Conservation (phyloP, 2,888 invertebrate species). For the Elgonia sp. region DNA sequence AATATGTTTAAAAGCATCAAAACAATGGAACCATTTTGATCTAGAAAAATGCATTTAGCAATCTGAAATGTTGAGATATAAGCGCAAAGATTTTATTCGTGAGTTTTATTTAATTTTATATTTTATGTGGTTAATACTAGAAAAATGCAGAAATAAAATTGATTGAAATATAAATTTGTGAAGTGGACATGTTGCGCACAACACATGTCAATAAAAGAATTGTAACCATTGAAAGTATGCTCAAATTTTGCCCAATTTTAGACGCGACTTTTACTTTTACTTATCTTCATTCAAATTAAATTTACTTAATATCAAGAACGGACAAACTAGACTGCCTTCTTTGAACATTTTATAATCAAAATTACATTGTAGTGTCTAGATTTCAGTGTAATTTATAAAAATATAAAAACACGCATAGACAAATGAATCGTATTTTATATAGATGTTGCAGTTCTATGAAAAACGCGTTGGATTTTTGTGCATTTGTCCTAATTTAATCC, state of each 20-base stretch:
- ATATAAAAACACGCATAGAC: conserved; percentile 33
- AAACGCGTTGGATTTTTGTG: conserved; percentile 1
- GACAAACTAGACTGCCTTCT: conserved; percentile 32
- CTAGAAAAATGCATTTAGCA: conserved; percentile 1
- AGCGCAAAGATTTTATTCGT: conserved; percentile 21
- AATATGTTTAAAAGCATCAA: no score
- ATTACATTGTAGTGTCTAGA: neutral
- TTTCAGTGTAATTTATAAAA: neutral
- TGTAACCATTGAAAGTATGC: conserved; percentile 10
- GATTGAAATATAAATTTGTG: neutral
- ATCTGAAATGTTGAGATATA: neutral
- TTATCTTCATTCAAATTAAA: neutral
- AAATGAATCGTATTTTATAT: conserved; percentile 16
- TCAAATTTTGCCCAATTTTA: neutral
- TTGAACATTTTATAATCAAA: conserved; percentile 13
- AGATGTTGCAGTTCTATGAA: conserved; percentile 11
- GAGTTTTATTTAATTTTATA: conserved; percentile 27
- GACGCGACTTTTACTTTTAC: neutral
- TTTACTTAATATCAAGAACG: neutral
- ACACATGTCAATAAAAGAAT: neutral
- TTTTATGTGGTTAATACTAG: conserved; percentile 6
- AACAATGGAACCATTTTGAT: neutral
- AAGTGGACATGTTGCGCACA: neutral
- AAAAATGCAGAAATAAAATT: conserved; percentile 5
- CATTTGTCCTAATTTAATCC: conserved; percentile 11